phyloP scores from a whole-genome alignment of 2,113 vertebrate genomes.

The Bufo bufo region DNA sequence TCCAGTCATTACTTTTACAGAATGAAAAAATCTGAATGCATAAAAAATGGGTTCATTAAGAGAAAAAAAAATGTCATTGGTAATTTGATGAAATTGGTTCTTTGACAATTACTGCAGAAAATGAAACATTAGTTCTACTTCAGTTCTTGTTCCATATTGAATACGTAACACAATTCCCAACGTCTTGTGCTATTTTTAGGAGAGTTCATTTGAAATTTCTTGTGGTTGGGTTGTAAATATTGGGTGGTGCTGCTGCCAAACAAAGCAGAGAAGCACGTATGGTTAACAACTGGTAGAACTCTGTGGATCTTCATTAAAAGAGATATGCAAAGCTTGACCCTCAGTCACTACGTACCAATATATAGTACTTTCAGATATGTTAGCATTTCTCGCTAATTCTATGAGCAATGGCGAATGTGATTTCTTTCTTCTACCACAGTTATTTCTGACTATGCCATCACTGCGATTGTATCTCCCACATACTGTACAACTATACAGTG shows the following conservation, averaged over 20 bases:
- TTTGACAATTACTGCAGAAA: constrained; percentile 70
- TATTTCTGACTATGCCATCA: no score
- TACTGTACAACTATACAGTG: no score
- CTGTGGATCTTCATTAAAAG: neutral
- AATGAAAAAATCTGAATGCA: constrained; percentile 64
- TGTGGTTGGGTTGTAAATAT: constrained; percentile 3
- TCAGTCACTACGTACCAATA: no score
- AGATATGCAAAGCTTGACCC: no score
- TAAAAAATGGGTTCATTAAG: constrained; percentile 66
- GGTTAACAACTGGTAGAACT: neutral
- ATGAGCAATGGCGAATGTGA: no score
- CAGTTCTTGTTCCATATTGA: constrained; percentile 61
- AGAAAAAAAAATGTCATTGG: constrained; percentile 65
- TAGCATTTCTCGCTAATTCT: no score
- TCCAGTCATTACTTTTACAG: constrained; percentile 72
- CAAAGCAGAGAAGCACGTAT: neutral
- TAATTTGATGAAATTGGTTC: constrained; percentile 78
- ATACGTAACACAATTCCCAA: constrained; percentile 33
- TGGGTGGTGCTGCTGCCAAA: neutral
- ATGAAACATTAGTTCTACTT: constrained; percentile 68
- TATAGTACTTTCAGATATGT: no score
- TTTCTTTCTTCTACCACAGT: no score
- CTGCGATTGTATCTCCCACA: no score
- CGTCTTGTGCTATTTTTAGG: neutral
- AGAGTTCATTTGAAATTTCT: neutral